Evolutionary conservation across 2,113 vertebrate species (phyloP).

Genomic region (Eudyptes chrysolophus): DNA sequence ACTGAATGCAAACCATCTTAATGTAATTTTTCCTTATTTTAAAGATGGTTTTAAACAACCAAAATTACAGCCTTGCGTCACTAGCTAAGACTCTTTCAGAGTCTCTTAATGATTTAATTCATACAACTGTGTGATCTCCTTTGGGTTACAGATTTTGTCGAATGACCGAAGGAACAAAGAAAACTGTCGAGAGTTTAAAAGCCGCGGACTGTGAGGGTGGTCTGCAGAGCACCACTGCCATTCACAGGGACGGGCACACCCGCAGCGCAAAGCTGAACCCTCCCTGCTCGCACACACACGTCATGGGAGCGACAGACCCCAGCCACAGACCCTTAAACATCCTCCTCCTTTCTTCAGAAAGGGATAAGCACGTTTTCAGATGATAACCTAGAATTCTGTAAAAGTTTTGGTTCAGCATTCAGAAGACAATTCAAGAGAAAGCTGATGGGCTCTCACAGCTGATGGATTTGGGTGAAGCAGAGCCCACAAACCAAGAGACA

Average conservation of each 20-base stretch:
- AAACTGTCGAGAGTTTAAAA: not conserved
- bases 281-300: not conserved
- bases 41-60: not conserved
- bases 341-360: not conserved
- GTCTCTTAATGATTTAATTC: not conserved
- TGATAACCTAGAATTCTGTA: too few relatives aligned
- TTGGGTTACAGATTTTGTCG: not conserved
- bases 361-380: not conserved
- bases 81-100: not conserved
- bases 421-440: too few relatives aligned
- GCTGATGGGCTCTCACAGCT: too few relatives aligned
- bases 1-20: not conserved
- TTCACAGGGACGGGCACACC: not conserved
- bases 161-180: not conserved
- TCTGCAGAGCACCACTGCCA: not conserved
- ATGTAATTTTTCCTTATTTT: fast-evolving
- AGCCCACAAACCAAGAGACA: not conserved
- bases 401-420: not conserved
- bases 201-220: fast-evolving
- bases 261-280: not conserved
- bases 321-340: not conserved
- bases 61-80: not conserved
- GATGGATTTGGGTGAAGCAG: not conserved
- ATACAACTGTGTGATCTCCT: not conserved
- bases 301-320: not conserved